Percentiles rank a stretch among this genome's conserved stretches.
These are phyloP conservation scores for Apomyelois bistriatella DNA, from an alignment of 2,888 invertebrate genomes.

Conservation along the genomic window DNA sequence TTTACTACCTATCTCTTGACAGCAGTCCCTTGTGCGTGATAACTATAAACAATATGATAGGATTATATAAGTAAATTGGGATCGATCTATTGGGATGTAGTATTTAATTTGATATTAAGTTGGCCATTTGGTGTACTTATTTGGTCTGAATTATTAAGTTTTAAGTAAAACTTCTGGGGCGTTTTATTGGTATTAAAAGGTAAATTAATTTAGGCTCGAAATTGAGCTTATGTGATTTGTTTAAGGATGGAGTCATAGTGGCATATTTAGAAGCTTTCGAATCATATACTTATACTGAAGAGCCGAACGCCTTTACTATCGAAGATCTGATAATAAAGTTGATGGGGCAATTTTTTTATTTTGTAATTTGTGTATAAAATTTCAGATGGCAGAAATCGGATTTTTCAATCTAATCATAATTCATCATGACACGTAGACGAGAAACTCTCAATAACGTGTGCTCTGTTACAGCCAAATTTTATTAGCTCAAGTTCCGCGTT, in stretches of 20 bases:
- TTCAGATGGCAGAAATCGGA: too few species aligned
- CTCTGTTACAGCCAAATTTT: constrained; percentile 42
- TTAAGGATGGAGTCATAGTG: too few species aligned
- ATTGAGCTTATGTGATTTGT: too few species aligned
- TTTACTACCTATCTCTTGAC: constrained; percentile 7
- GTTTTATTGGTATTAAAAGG: neutral
- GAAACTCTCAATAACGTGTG: constrained; percentile 48
- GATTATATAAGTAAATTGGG: constrained; percentile 2
- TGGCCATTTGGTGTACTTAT: neutral
- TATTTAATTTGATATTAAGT: neutral
- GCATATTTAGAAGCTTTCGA: too few species aligned
- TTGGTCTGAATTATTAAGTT: neutral
- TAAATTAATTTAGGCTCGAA: neutral
- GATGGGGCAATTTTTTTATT: too few species aligned
- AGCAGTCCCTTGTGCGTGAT: neutral
- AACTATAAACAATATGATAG: constrained; percentile 3
- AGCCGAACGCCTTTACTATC: too few species aligned
- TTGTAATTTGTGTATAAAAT: too few species aligned
- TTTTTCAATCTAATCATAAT: too few species aligned
- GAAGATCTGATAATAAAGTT: too few species aligned
- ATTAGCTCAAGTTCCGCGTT: constrained; percentile 39
- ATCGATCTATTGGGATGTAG: neutral
- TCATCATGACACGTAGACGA: constrained; percentile 44
- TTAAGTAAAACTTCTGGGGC: neutral
- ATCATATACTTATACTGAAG: too few species aligned